Evolutionary conservation across 1,140 invertebrate species (phyloP).

Genomic region (Caenorhabditis latens): DNA sequence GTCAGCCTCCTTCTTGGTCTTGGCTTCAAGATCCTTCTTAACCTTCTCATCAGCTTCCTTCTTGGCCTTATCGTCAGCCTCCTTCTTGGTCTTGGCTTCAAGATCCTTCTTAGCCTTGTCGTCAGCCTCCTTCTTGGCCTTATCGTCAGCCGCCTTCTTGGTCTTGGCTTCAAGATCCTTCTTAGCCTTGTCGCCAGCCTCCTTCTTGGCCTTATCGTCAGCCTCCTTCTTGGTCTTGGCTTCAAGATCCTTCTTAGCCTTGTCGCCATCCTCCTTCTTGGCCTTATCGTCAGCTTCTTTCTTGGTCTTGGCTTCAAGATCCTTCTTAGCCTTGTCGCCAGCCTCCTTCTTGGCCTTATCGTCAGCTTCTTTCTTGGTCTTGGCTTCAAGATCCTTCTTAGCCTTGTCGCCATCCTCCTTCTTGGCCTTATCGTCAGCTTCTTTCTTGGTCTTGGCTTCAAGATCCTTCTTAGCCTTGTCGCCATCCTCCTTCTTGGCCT

Average conservation of each 20-base stretch:
- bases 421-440: too few species aligned
- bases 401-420: too few species aligned
- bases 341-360: slow-evolving; percentile 28
- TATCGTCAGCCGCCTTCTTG: slow-evolving; percentile 38
- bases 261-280: neutral
- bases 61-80: slow-evolving; percentile 46
- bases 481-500: too few species aligned
- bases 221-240: slow-evolving; percentile 33
- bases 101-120: slow-evolving; percentile 48
- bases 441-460: too few species aligned
- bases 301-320: slow-evolving; percentile 27
- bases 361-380: too few species aligned
- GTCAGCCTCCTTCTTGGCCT: slow-evolving; percentile 20
- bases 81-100: slow-evolving; percentile 44
- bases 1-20: slow-evolving; percentile 43
- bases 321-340: slow-evolving; percentile 26
- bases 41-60: slow-evolving; percentile 27
- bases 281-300: slow-evolving; percentile 23
- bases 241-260: slow-evolving; percentile 22
- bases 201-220: slow-evolving; percentile 11
- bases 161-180: slow-evolving; percentile 15
- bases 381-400: too few species aligned
- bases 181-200: slow-evolving; percentile 28
- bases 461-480: too few species aligned
- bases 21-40: slow-evolving; percentile 26